phyloP scores from a whole-genome alignment of 2,113 vertebrate genomes.

The Eptesicus fuscus region DNA sequence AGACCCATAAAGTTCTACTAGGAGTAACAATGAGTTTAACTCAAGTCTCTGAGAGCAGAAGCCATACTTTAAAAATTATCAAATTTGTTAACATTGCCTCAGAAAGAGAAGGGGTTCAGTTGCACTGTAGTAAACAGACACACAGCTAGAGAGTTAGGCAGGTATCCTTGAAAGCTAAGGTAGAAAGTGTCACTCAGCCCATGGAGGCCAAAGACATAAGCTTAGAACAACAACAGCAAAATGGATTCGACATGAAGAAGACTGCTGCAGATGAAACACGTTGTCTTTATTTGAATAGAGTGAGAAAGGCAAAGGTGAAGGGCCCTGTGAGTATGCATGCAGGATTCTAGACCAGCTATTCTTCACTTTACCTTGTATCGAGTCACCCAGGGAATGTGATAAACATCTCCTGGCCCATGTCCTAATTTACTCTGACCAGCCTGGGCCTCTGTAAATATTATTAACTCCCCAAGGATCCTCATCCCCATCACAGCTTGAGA shows the following conservation, averaged over 20 bases:
- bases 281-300: not conserved
- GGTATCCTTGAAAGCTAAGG: not conserved
- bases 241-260: not conserved
- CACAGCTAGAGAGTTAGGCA: not conserved
- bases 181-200: not conserved
- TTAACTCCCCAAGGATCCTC: not conserved
- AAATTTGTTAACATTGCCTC: not conserved
- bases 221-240: not conserved
- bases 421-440: not conserved
- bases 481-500: not conserved
- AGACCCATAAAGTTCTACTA: not conserved
- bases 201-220: not conserved
- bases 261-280: not conserved
- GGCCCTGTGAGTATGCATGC: fast-evolving
- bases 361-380: not conserved
- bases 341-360: not conserved
- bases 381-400: not conserved
- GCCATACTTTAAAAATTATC: not conserved
- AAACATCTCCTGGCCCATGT: not conserved
- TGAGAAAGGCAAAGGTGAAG: not conserved
- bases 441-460: not conserved
- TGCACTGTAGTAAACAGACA: not conserved
- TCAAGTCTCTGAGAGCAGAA: not conserved
- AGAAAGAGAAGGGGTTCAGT: not conserved
- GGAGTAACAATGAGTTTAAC: not conserved